Base-by-base conservation (phyloP, 2,888 invertebrate species). In the Atherix ibis region DNA sequence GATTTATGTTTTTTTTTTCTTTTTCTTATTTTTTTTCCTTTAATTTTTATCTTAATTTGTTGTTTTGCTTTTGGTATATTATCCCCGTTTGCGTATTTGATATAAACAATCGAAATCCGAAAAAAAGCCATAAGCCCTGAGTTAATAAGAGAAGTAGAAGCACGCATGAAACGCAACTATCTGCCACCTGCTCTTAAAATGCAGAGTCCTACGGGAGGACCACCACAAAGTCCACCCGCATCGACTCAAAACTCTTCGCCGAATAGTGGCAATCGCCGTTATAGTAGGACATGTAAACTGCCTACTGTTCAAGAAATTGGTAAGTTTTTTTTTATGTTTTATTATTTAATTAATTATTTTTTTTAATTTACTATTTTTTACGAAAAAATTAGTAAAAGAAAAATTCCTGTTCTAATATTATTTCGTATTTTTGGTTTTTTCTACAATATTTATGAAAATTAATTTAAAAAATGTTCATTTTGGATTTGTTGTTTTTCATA, bases 131-230 rank as follows among this genome's bases (percentile, higher is more conserved):
- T 87, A 66, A 82, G 83, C 58, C 83, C 84, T 44, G 84, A 87
- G 60, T 68, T 87, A 62, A 79, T 84, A 47, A 77, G 81, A 73
- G 87, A 87, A 57, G 85, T 87, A 46, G 87, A 87, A 64, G 77
- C 78, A 48, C 72, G 87, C 55, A 87, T 87, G 85, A 79, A 80
- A 56, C 66, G 77, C 46, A 76, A 79, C 51, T 78, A 80, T 58
- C 67, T 81, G 49, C 83, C 83, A 34, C 75, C 82, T 40, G 73
- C 75, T 31, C 47, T 62, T 33, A 59, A 57, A 48, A 66, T 76
- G 52, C 70, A 71, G 51, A 61, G 44, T 50, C 50, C 56, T 59
- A 49, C 53, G 56, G 49, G 54, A 56, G 58, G 56, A 54, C 58
- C 58, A 50, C n/a, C 26, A 10, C 56, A 44, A 46, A 56, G 44